Conservation (phyloP, 1,140 invertebrate genomes). For the Mercenaria mercenaria region DNA sequence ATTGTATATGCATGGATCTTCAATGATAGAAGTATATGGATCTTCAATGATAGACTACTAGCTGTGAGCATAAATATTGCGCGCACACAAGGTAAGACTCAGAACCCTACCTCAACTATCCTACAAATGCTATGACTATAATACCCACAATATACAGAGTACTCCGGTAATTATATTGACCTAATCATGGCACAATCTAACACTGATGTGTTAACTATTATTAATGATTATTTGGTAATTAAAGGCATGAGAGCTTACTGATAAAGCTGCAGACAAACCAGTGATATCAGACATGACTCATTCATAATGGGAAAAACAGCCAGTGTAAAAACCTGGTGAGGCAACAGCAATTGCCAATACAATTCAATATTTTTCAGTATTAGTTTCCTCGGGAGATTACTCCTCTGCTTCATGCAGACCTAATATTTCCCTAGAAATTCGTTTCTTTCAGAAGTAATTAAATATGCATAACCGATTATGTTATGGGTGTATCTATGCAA, state of each 20-base stretch:
- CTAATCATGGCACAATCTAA: not conserved
- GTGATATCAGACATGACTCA: constrained; percentile 16
- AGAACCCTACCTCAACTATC: no score
- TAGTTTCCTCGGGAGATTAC: not conserved
- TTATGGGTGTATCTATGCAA: not conserved
- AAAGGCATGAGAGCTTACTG: not conserved
- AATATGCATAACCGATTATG: not conserved
- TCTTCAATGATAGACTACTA: no score
- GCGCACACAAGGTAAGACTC: no score
- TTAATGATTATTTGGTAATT: constrained; percentile 28
- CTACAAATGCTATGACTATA: no score
- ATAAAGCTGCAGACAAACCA: not conserved
- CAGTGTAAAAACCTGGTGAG: not conserved
- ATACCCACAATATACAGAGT: no score
- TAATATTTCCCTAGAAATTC: not conserved
- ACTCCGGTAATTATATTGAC: no score
- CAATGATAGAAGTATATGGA: no score
- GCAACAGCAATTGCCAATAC: constrained; percentile 5
- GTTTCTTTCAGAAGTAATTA: not conserved
- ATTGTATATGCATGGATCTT: no score
- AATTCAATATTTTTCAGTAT: constrained; percentile 16
- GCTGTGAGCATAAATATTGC: no score
- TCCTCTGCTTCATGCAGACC: not conserved
- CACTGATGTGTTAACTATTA: constrained; percentile 1
- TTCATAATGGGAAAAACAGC: not conserved